Evolutionary conservation across 2,797 vertebrate species (phyloP).

Genomic region (Liparis tanakae): DNA sequence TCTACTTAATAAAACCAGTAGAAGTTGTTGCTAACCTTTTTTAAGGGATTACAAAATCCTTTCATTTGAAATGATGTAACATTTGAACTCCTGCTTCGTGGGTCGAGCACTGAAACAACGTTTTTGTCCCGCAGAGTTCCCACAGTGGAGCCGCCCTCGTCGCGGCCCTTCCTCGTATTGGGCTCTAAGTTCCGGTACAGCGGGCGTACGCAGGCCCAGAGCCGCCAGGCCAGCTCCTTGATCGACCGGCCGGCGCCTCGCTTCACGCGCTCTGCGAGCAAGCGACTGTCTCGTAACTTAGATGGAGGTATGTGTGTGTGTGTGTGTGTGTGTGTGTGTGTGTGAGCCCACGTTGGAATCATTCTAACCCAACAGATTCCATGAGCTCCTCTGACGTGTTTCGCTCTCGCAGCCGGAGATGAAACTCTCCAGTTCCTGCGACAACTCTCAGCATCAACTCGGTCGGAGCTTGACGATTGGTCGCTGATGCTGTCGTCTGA

Average conservation of each 20-base stretch:
- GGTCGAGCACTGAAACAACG: not conserved
- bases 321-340: constrained; percentile 75
- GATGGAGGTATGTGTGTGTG: constrained; percentile 87
- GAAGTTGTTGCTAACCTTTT: constrained; percentile 28
- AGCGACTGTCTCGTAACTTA: constrained; percentile 90
- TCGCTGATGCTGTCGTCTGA: constrained; percentile 64
- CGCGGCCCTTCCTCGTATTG: constrained; percentile 89
- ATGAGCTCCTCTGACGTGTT: constrained; percentile 67
- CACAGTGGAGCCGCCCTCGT: constrained; percentile 90
- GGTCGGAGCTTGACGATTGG: constrained; percentile 78
- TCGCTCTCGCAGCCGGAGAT: constrained; percentile 82
- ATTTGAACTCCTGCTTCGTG: not conserved
- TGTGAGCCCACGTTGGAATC: not conserved
- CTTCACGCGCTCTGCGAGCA: constrained; percentile 93
- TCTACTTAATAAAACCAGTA: constrained; percentile 27
- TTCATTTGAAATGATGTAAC: not conserved
- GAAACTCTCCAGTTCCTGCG: constrained; percentile 81
- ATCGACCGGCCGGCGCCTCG: constrained; percentile 92
- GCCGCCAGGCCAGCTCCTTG: constrained; percentile 91
- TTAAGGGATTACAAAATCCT: constrained; percentile 3
- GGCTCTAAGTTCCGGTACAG: constrained; percentile 96
- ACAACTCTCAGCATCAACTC: constrained; percentile 64
- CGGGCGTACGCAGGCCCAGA: constrained; percentile 94
- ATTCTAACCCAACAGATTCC: not conserved
- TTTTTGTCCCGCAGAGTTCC: constrained; percentile 82